Conservation (phyloP, 2,888 invertebrate genomes). For the Polia nebulosa region DNA sequence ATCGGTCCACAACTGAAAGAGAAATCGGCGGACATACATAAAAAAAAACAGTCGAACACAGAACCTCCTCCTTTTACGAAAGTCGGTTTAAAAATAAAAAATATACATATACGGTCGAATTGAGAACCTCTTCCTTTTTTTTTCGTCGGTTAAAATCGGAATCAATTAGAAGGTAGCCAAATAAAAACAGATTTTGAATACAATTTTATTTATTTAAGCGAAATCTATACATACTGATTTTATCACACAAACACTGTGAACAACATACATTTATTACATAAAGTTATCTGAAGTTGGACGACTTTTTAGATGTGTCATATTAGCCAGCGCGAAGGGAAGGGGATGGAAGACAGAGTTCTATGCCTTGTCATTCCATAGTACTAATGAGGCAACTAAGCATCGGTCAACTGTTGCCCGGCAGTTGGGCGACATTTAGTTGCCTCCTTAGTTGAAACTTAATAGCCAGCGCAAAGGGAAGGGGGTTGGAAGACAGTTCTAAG, state of each 20-base stretch:
- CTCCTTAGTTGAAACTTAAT: slow-evolving; percentile 46
- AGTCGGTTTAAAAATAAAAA: too few species aligned
- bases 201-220: slow-evolving; percentile 85
- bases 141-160: too few species aligned
- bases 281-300: slow-evolving; percentile 50
- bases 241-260: slow-evolving; percentile 78
- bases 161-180: too few species aligned
- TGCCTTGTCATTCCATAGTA: slow-evolving; percentile 18
- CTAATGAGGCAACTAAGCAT: slow-evolving; percentile 3
- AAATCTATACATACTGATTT: slow-evolving; percentile 83
- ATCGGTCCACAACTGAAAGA: too few species aligned
- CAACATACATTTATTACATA: slow-evolving; percentile 69
- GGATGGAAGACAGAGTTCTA: slow-evolving; percentile 42
- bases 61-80: too few species aligned
- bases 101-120: too few species aligned
- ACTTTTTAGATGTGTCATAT: slow-evolving; percentile 54
- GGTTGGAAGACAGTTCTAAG: slow-evolving; percentile 44
- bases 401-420: slow-evolving; percentile 15
- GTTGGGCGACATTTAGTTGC: slow-evolving; percentile 61
- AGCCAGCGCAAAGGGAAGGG: slow-evolving; percentile 41
- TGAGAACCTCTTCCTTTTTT: too few species aligned
- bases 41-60: too few species aligned
- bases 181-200: slow-evolving; percentile 71
- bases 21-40: too few species aligned
- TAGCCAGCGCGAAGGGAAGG: slow-evolving; percentile 42